Conservation (phyloP, 2,113 vertebrate species). For the Protobothrops flavoviridis region DNA sequence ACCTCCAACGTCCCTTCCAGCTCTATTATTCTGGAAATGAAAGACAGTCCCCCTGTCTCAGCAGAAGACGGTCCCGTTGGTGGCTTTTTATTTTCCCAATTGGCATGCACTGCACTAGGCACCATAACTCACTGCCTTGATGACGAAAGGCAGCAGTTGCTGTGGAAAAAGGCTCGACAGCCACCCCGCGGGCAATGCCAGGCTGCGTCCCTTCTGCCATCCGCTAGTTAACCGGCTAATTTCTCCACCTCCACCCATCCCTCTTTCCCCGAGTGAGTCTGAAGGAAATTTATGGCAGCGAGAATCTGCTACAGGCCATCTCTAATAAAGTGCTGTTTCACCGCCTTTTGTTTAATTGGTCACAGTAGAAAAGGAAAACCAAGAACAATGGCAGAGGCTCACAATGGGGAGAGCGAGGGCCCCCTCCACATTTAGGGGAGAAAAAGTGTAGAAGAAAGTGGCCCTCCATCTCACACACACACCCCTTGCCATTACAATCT, state of each 20-base stretch:
- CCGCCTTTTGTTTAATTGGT: constrained; percentile 94
- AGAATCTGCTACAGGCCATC: constrained; percentile 83
- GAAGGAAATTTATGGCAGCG: constrained; percentile 87
- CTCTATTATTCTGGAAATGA: neutral
- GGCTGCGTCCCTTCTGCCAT: constrained; percentile 74
- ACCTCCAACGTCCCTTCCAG: neutral
- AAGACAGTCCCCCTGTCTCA: neutral
- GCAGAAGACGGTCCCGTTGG: constrained; percentile 21
- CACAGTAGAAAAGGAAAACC: constrained; percentile 80
- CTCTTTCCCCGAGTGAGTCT: constrained; percentile 71
- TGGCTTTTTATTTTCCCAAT: constrained; percentile 33
- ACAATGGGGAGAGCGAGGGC: constrained; percentile 41
- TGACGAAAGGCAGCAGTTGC: constrained; percentile 85
- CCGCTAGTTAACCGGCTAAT: constrained; percentile 81
- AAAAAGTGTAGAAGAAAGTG: constrained; percentile 45
- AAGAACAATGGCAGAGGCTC: constrained; percentile 71
- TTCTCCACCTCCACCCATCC: constrained; percentile 59
- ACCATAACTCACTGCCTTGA: constrained; percentile 64
- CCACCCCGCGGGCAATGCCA: constrained; percentile 77
- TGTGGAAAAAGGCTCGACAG: constrained; percentile 80
- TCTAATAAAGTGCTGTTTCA: constrained; percentile 94
- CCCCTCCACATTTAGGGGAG: constrained; percentile 39
- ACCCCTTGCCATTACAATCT: neutral
- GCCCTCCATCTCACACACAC: neutral
- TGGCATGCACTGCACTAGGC: neutral